Evolutionary conservation across 2,113 vertebrate genomes (phyloP).

Genomic region (Arizona elegans): DNA sequence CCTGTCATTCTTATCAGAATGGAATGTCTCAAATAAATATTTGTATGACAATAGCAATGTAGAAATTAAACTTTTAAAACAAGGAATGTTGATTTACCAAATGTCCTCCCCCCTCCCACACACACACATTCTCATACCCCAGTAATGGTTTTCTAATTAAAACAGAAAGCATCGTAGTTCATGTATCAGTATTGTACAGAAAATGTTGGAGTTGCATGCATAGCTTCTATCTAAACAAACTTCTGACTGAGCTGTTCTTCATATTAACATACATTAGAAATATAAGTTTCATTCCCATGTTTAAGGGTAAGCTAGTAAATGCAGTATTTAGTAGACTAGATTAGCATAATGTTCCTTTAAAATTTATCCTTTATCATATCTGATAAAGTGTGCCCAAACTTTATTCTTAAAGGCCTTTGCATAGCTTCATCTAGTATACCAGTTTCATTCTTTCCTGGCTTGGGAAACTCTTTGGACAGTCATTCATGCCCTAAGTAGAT

Average conservation of each 20-base stretch:
- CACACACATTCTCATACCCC: not conserved
- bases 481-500: not conserved
- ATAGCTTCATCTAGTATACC: not conserved
- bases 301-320: not conserved
- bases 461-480: not conserved
- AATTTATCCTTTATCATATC: not conserved
- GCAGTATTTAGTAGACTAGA: not conserved
- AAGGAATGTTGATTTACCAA: not conserved
- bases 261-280: not conserved
- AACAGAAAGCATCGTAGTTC: not conserved
- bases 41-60: not conserved
- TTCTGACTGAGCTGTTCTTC: not conserved
- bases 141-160: not conserved
- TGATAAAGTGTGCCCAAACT: not conserved
- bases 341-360: not conserved
- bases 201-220: conserved; percentile 2
- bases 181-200: not conserved
- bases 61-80: not conserved
- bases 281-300: not conserved
- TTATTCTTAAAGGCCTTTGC: not conserved
- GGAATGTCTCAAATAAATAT: not conserved
- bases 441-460: not conserved
- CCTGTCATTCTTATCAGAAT: conserved; percentile 11
- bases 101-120: too few relatives aligned
- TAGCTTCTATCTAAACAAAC: not conserved